phyloP scores from a whole-genome alignment of 1,140 invertebrate species.

The Hyles euphorbiae region DNA sequence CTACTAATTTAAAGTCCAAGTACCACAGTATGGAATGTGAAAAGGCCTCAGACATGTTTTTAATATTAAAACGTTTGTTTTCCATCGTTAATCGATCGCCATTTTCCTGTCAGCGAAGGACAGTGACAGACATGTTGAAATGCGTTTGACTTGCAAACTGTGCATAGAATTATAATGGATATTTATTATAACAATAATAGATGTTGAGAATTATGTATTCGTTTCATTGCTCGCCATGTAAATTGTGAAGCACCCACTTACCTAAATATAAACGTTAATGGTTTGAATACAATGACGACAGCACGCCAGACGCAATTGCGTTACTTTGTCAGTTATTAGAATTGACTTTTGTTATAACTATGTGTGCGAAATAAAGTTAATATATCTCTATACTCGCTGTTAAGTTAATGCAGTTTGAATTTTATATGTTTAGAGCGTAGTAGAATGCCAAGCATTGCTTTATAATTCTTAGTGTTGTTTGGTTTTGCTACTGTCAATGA shows the following conservation, averaged over 20 bases:
- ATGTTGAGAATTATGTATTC: constrained; percentile 11
- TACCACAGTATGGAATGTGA: constrained; percentile 9
- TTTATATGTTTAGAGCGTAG: too few species aligned
- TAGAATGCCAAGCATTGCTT: too few species aligned
- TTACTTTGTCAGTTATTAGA: neutral
- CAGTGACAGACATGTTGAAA: constrained; percentile 36
- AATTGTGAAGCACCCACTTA: constrained; percentile 16
- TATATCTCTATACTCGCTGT: too few species aligned
- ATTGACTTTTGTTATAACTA: too few species aligned
- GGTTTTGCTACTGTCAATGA: too few species aligned
- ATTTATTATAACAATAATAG: constrained; percentile 31
- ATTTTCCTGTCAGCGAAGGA: constrained; percentile 48
- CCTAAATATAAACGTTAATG: constrained; percentile 16
- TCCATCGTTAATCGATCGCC: constrained; percentile 31
- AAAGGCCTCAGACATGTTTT: constrained; percentile 17
- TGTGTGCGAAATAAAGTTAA: too few species aligned
- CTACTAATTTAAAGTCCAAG: constrained; percentile 4
- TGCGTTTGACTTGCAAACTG: constrained; percentile 35
- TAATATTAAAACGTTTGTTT: constrained; percentile 39
- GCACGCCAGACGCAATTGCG: neutral
- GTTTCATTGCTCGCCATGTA: constrained; percentile 13
- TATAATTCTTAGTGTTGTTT: too few species aligned
- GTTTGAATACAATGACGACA: constrained; percentile 16
- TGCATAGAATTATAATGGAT: constrained; percentile 38
- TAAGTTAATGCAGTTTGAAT: too few species aligned